Conservation (phyloP, 2,113 vertebrate species). For the Petrocephalus zakoni region DNA sequence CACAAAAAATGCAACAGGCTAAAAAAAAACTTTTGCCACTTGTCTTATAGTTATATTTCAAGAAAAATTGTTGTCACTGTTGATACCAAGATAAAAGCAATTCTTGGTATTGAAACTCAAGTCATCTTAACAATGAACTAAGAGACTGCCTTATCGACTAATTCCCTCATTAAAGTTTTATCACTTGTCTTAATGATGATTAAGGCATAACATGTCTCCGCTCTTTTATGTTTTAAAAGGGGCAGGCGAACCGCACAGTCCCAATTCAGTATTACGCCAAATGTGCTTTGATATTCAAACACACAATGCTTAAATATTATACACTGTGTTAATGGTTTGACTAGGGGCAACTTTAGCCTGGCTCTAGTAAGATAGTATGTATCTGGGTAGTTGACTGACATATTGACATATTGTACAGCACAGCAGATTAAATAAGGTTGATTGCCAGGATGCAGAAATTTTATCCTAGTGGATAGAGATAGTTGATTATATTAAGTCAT, state of each 20-base stretch:
- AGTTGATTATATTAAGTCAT: background rate
- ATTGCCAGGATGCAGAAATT: background rate
- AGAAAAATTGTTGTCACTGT: background rate
- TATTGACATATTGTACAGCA: background rate
- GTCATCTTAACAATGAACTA: conserved; percentile 16
- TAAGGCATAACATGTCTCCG: conserved; percentile 6
- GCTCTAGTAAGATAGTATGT: background rate
- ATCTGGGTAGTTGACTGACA: background rate
- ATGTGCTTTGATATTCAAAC: conserved; percentile 7
- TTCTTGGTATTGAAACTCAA: conserved; percentile 7
- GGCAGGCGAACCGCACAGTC: background rate
- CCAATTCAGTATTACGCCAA: background rate
- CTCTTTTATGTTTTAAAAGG: conserved; percentile 17
- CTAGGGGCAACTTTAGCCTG: background rate
- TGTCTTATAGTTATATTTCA: background rate
- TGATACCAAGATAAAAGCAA: background rate
- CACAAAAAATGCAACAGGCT: background rate
- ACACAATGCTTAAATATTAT: background rate
- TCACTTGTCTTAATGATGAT: conserved; percentile 25
- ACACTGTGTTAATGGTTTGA: background rate
- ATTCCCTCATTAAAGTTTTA: conserved; percentile 28
- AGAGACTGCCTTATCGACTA: conserved; percentile 23
- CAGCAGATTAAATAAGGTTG: background rate
- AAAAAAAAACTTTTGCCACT: background rate
- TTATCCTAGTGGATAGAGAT: background rate